Conservation (phyloP, 2,113 vertebrate genomes). For the Trematomus loennbergii region DNA sequence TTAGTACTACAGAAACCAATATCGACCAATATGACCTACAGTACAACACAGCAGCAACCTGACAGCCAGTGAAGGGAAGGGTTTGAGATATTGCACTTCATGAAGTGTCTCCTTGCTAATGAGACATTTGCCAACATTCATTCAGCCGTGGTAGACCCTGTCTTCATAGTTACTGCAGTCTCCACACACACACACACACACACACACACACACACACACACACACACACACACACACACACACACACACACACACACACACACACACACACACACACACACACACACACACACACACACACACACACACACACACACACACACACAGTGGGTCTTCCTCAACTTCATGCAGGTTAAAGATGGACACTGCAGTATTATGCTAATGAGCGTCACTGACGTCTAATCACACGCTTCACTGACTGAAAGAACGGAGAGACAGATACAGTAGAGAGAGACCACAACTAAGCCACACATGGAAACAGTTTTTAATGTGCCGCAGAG, state of each 20-base stretch:
- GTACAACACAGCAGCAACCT: not conserved
- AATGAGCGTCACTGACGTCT: constrained; percentile 54
- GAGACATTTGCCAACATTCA: constrained; percentile 41
- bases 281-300: not conserved
- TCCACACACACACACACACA: constrained; percentile 6
- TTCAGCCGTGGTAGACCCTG: constrained; percentile 18
- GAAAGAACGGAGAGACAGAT: constrained; percentile 34
- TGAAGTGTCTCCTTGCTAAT: constrained; percentile 25
- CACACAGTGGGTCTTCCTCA: constrained; percentile 18
- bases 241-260: constrained; percentile 6
- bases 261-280: constrained; percentile 9
- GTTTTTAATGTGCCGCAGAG: constrained; percentile 10
- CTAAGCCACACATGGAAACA: constrained; percentile 26
- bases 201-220: constrained; percentile 2
- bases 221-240: constrained; percentile 8
- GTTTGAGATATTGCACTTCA: not conserved
- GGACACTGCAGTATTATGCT: constrained; percentile 51
- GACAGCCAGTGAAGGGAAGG: constrained; percentile 6
- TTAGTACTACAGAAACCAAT: not conserved
- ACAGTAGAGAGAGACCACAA: constrained; percentile 6
- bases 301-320: constrained; percentile 5
- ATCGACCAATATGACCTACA: not conserved
- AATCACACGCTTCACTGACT: constrained; percentile 56
- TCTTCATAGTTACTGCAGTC: constrained; percentile 22
- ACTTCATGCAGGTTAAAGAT: constrained; percentile 48